Conservation (phyloP, 1,140 invertebrate genomes). For the Zaprionus davidi region DNA sequence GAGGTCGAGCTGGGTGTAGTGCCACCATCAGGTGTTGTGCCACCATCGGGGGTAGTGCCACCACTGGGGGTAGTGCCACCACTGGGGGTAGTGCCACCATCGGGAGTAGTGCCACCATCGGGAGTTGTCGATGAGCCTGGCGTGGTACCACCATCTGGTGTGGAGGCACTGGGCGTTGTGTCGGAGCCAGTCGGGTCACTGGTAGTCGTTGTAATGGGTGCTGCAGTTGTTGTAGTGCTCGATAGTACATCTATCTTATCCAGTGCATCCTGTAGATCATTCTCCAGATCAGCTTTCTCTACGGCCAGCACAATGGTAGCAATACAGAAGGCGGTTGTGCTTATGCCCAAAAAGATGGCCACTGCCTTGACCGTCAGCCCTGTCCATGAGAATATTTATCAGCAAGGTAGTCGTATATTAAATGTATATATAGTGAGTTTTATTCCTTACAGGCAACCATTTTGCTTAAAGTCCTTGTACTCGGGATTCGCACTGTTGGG, state of each 20-base stretch:
- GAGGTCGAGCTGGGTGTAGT: slow-evolving; percentile 7
- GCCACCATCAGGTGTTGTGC: slow-evolving; percentile 8
- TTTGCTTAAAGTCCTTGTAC: slow-evolving; percentile 37
- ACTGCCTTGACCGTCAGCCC: slow-evolving; percentile 73
- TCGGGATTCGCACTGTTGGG: slow-evolving; percentile 20
- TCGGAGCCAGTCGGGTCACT: neutral
- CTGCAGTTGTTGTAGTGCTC: slow-evolving; percentile 46
- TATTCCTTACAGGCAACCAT: slow-evolving; percentile 68
- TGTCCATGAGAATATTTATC: slow-evolving; percentile 9
- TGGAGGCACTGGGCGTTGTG: too few relatives aligned
- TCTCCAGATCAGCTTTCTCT: slow-evolving; percentile 66
- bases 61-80: slow-evolving; percentile 24
- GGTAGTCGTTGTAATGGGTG: slow-evolving; percentile 19
- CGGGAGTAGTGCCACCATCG: slow-evolving; percentile 4
- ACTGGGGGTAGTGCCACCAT: slow-evolving; percentile 6
- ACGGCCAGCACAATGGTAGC: slow-evolving; percentile 84
- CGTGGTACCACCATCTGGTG: slow-evolving; percentile 15
- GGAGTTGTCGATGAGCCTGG: slow-evolving; percentile 7
- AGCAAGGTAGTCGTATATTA: neutral
- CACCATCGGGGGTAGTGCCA: slow-evolving; percentile 16
- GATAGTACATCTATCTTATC: slow-evolving; percentile 69
- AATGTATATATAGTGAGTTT: neutral
- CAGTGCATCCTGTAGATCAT: slow-evolving; percentile 73
- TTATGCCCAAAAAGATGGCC: slow-evolving; percentile 72
- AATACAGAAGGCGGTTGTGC: slow-evolving; percentile 83